phyloP scores from a whole-genome alignment of 2,888 invertebrate genomes.

The Selenia dentaria region DNA sequence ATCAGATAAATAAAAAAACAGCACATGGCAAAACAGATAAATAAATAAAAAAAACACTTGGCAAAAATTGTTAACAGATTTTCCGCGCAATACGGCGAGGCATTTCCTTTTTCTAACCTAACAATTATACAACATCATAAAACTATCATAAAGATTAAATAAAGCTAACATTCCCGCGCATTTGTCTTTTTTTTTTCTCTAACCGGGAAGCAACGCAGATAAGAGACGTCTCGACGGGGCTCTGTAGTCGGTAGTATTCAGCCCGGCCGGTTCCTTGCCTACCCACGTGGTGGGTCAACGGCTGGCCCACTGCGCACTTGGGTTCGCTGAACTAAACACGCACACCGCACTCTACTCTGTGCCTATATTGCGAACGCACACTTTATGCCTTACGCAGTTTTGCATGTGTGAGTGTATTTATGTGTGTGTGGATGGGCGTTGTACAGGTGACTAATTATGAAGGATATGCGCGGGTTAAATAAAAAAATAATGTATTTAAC shows the following conservation, averaged over 20 bases:
- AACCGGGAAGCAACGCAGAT: constrained; percentile 31
- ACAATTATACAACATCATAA: too few relatives aligned
- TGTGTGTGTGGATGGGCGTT: constrained; percentile 2
- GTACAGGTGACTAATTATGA: constrained; percentile 67
- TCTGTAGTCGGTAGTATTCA: constrained; percentile 23
- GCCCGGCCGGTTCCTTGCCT: constrained; percentile 32
- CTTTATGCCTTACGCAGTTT: constrained; percentile 24
- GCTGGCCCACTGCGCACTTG: constrained; percentile 74
- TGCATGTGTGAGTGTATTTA: constrained; percentile 5
- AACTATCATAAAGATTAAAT: too few relatives aligned
- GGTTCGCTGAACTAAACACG: constrained; percentile 64
- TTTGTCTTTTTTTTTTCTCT: constrained; percentile 20
- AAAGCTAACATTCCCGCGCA: constrained; percentile 3
- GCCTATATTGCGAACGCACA: constrained; percentile 26
- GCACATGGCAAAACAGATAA: too few relatives aligned
- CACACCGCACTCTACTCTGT: constrained; percentile 27
- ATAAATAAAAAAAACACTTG: too few relatives aligned
- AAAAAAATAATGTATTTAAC: too few relatives aligned
- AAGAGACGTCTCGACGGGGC: constrained; percentile 10
- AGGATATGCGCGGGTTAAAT: too few relatives aligned
- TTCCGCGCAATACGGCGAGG: too few relatives aligned
- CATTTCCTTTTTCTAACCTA: too few relatives aligned
- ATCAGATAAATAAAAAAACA: too few relatives aligned
- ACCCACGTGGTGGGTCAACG: constrained; percentile 82
- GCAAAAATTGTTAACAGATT: too few relatives aligned